Base-by-base conservation (phyloP, 2,888 invertebrate species). In the Drosophila vallismaia region DNA sequence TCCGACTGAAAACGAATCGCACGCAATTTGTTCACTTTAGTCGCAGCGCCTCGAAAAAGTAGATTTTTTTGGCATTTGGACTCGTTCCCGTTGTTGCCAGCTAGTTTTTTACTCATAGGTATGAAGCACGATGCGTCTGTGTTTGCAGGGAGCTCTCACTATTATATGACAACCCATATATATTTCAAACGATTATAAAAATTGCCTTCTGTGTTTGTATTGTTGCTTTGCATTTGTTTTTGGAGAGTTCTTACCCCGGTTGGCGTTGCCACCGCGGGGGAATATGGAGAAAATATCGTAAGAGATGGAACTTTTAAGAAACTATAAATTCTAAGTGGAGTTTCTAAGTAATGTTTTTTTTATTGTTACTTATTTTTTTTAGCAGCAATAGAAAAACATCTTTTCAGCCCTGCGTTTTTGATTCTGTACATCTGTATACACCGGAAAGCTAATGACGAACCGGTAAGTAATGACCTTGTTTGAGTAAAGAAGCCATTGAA, bases 211-310 rank as follows among this genome's bases (percentile, higher is more conserved):
- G 69, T 67, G 66, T 73, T 80, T 77, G 73, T 81, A 63, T 76
- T 81, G 75, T 79, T 81, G 79, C 74, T 71, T 72, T 74, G 56
- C 68, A 69, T 78, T 78, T 79, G 79, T 79, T 80, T 77, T 80
- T 75, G 64, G 58, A 80, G 82, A 80, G 79, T 79, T 76, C 68
- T 75, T 75, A 55, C 36, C 36, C 55, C 9, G 19, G 49, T 12
- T n/a, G 38, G 57, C 19, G 74, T 26, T 78, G 78, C 79, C 79
- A 74, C 56, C 19, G 3, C 12, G 19, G 48, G 59, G 12, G 7
- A 40, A 49, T 52, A 9, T 36, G 36, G 36, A 36, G 36, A 33
- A 38, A 51, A 36, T 33, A 56, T 8, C 0, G 36, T 36, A 0
- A 36, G n/a, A 5, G 36, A 36, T 36, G 36, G 36, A 33, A 36